Evolutionary conservation across 2,113 vertebrate genomes (phyloP).

Genomic region (Sinocyclocheilus anshuiensis): DNA sequence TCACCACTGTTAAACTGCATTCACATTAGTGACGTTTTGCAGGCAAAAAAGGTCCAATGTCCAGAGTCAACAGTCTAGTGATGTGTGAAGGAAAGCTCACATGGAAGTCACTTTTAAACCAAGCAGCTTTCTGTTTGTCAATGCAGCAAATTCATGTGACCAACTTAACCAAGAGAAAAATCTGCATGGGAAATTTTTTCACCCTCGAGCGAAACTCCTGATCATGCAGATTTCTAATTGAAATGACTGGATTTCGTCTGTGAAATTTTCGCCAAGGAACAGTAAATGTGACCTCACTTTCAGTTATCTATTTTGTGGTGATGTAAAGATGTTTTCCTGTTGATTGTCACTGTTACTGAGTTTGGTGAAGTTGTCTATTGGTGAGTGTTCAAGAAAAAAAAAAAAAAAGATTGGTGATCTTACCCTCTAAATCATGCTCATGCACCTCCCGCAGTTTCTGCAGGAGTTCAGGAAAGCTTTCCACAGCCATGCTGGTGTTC

Average conservation of each 20-base stretch:
- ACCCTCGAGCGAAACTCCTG: background rate
- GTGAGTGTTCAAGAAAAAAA: background rate
- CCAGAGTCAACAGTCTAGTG: too few species aligned
- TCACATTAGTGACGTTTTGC: too few species aligned
- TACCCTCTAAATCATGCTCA: slow-evolving; percentile 88
- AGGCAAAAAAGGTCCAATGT: too few species aligned
- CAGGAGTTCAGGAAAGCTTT: slow-evolving; percentile 84
- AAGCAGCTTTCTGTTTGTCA: background rate
- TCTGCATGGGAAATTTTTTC: background rate
- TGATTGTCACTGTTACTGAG: background rate
- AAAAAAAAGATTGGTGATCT: too few species aligned
- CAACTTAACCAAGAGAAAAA: background rate
- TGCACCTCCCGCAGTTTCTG: slow-evolving; percentile 86
- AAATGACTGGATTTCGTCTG: too few species aligned
- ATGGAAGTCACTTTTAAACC: too few species aligned
- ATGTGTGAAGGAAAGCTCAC: too few species aligned
- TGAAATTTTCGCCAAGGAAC: too few species aligned
- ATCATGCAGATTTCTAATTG: background rate
- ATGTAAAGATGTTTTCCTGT: background rate
- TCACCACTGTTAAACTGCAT: background rate
- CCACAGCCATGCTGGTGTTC: slow-evolving; percentile 66
- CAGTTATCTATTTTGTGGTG: too few species aligned
- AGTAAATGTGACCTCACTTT: too few species aligned
- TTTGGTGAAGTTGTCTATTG: background rate
- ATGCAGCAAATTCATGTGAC: background rate